phyloP scores from a whole-genome alignment of 2,113 vertebrate genomes.

The Malurus melanocephalus region DNA sequence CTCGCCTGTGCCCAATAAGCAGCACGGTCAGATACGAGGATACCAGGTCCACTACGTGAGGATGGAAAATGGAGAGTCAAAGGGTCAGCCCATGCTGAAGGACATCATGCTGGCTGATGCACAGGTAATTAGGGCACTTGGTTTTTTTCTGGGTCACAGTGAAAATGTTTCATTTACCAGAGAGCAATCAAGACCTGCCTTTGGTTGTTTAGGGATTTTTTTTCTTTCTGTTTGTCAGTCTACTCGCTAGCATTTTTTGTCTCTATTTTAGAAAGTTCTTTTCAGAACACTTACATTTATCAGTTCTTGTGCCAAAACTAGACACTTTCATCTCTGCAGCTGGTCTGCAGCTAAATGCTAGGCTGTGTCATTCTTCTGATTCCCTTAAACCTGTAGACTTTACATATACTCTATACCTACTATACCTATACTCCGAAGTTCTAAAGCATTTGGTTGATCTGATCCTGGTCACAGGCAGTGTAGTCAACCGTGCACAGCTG shows the following conservation, averaged over 20 bases:
- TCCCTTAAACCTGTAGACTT: background rate
- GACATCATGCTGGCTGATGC: slow-evolving; percentile 96
- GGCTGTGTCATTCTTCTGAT: background rate
- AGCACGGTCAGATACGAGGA: slow-evolving; percentile 97
- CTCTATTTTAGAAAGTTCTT: background rate
- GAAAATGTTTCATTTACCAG: background rate
- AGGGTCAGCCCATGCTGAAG: slow-evolving; percentile 94
- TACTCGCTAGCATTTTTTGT: background rate
- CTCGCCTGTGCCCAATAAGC: slow-evolving; percentile 94
- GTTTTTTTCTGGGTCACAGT: background rate
- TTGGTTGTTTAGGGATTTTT: background rate
- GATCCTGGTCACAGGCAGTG: background rate
- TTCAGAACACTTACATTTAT: background rate
- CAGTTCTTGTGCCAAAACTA: background rate
- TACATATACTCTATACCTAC: too few relatives aligned
- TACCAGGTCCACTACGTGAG: slow-evolving; percentile 98
- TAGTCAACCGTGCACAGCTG: background rate
- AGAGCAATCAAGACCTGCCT: background rate
- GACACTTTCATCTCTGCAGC: background rate
- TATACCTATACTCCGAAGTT: background rate
- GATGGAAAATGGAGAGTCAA: slow-evolving; percentile 95
- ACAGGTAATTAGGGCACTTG: slow-evolving; percentile 79
- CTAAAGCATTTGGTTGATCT: background rate
- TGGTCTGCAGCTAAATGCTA: background rate
- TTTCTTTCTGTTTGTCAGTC: background rate